phyloP scores from a whole-genome alignment of 2,888 invertebrate species.

The Pedicia rivosa region DNA sequence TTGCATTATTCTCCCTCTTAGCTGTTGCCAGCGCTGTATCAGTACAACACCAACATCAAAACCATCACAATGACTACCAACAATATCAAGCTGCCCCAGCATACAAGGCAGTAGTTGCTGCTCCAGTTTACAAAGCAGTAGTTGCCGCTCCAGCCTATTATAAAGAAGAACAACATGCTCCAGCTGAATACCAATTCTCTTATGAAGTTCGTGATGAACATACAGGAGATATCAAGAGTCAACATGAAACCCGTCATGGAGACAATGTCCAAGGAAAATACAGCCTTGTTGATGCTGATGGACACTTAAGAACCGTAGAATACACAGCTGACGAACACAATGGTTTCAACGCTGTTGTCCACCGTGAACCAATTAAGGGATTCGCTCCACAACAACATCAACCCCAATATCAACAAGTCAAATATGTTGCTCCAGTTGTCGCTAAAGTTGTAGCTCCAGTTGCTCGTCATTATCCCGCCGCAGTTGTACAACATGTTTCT shows the following conservation, averaged over 20 bases:
- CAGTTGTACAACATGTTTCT: slow-evolving; percentile 24
- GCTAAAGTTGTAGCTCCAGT: not conserved
- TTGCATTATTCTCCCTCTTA: slow-evolving; percentile 20
- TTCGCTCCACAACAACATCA: not conserved
- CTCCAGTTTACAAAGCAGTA: slow-evolving; percentile 4
- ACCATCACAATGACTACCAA: too few relatives aligned
- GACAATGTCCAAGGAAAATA: slow-evolving; percentile 38
- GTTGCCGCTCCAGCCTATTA: slow-evolving; percentile 8
- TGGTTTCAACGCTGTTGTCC: slow-evolving; percentile 39
- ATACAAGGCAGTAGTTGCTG: not conserved
- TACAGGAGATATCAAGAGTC: slow-evolving; percentile 34
- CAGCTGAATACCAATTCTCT: slow-evolving; percentile 34
- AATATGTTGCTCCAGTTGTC: not conserved
- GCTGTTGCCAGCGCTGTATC: slow-evolving; percentile 22
- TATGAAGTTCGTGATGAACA: slow-evolving; percentile 34
- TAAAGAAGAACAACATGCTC: slow-evolving; percentile 19
- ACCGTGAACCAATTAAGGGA: slow-evolving; percentile 25
- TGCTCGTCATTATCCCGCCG: slow-evolving; percentile 12
- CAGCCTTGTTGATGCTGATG: slow-evolving; percentile 36
- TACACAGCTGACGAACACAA: slow-evolving; percentile 37
- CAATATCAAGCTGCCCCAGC: not conserved
- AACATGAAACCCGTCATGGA: slow-evolving; percentile 35
- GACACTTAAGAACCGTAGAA: slow-evolving; percentile 35
- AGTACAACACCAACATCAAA: too few relatives aligned
- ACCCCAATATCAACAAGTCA: not conserved